A percentile compares a stretch with the other conserved stretches of the same genome.
Evolutionary conservation across 2,888 invertebrate species (phyloP).

Genomic region (Amblyjoppa fuscipennis): DNA sequence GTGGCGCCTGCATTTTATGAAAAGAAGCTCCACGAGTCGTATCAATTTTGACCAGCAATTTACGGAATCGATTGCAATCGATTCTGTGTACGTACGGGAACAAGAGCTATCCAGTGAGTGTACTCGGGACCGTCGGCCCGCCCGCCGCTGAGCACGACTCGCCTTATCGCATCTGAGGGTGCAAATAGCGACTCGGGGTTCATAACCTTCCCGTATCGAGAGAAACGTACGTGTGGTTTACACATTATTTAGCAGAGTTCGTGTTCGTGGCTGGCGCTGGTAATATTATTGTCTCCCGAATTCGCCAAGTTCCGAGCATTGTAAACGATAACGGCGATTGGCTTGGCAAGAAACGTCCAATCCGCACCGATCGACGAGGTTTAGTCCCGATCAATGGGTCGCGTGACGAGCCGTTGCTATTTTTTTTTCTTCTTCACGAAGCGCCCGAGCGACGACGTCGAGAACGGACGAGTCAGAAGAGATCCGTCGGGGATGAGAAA

Average conservation of each 20-base stretch:
- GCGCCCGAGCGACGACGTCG: not conserved
- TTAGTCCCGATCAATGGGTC: slow-evolving; percentile 29
- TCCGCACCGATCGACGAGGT: not conserved
- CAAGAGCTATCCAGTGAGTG: slow-evolving; percentile 8
- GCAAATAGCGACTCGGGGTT: slow-evolving; percentile 67
- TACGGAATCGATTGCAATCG: slow-evolving; percentile 55
- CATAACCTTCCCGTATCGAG: slow-evolving; percentile 76
- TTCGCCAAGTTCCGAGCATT: not conserved
- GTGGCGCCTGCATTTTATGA: slow-evolving; percentile 42
- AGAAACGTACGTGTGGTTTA: slow-evolving; percentile 73
- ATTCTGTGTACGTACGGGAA: slow-evolving; percentile 17
- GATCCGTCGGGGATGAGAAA: slow-evolving; percentile 51
- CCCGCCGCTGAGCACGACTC: slow-evolving; percentile 37
- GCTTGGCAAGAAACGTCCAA: not conserved
- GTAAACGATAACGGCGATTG: not conserved
- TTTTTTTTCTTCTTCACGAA: not conserved
- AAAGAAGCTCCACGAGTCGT: slow-evolving; percentile 3
- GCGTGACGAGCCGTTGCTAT: slow-evolving; percentile 25
- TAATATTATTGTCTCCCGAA: slow-evolving; percentile 52
- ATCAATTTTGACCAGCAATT: slow-evolving; percentile 58
- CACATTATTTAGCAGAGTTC: slow-evolving; percentile 77
- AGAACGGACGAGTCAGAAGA: not conserved
- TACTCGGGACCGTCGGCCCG: slow-evolving; percentile 5
- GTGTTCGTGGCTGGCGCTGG: slow-evolving; percentile 21
- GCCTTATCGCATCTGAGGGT: slow-evolving; percentile 53